phyloP scores from a whole-genome alignment of 2,797 vertebrate species.

The Hirundo rustica region DNA sequence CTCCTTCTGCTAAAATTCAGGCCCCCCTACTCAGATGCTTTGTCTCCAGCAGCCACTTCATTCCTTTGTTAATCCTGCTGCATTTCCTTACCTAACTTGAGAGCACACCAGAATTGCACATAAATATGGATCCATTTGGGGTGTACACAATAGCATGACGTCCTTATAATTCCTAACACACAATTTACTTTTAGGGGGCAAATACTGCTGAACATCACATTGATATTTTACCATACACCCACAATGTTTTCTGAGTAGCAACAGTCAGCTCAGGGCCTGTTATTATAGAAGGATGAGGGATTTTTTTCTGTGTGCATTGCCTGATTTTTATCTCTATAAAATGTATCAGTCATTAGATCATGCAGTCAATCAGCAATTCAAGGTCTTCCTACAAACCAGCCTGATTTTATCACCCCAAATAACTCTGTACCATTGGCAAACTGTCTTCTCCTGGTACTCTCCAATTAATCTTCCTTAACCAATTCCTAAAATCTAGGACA shows the following conservation, averaged over 20 bases:
- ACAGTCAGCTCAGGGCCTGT: background rate
- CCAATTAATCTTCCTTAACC: background rate
- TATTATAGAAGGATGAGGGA: background rate
- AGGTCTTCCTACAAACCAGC: background rate
- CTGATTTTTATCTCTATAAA: background rate
- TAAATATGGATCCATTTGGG: background rate
- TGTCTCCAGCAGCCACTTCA: background rate
- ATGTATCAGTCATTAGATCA: background rate
- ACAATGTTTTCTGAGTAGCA: background rate
- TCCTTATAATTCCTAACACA: background rate
- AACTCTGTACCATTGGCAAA: background rate
- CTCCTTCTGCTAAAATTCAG: background rate
- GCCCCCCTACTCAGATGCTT: background rate
- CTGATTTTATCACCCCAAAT: background rate
- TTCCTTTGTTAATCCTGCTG: background rate
- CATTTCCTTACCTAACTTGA: background rate
- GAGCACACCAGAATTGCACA: background rate
- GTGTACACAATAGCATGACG: no score
- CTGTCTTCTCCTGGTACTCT: background rate
- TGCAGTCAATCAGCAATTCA: background rate
- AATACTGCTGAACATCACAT: background rate
- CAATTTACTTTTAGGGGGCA: background rate
- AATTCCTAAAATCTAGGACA: background rate
- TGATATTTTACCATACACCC: background rate
- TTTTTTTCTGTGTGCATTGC: background rate